Base-by-base conservation (phyloP, 2,797 vertebrate species). In the Ataeniobius toweri region DNA sequence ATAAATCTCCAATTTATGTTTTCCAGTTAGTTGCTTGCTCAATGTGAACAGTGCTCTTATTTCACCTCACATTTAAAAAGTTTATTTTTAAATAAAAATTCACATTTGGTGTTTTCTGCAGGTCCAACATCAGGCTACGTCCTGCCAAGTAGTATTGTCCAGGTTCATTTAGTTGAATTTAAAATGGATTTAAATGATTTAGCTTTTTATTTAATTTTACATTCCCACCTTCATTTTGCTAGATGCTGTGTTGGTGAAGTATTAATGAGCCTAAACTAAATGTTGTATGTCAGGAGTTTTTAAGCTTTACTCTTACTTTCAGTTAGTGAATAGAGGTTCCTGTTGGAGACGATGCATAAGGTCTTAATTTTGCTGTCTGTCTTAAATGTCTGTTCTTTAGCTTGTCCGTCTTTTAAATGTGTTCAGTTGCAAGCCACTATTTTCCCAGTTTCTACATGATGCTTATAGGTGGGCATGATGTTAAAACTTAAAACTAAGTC, bases 261-360 rank as follows among this genome's bases (percentile, higher is more conserved):
- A 8, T 56, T 58, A 61, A 51, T 76, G 16, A 73, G 71, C 61
- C n/a, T 71, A 44, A 61, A 77, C 74, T 51, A 83, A 55, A 24
- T 36, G 24, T 39, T 8, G 41, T 12, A n/a, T n/a, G 16, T 75
- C 67, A 76, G 7, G 80, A 78, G 74, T 55, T 46, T 61, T 76
- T 79, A 51, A 84, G 78, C 28, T 81, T 50, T 85, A 55, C 31
- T 53, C 74, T 79, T 85, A 67, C 88, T 86, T 85, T 90, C 85
- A 67, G 83, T 91, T 87, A 56, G 85, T 89, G 86, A 89, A 86
- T 89, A 89, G 86, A 80, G 6, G 73, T 86, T 84, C 80, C 63
- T 77, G 71, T 78, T 79, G 44, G 83, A 85, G 73, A 88, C 71
- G 78, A 84, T 26, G 65, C 74, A 81, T 79, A 26, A 84, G 41